Evolutionary conservation across 2,888 invertebrate genomes (phyloP).

Genomic region (Caenorhabditis drosophilae): DNA sequence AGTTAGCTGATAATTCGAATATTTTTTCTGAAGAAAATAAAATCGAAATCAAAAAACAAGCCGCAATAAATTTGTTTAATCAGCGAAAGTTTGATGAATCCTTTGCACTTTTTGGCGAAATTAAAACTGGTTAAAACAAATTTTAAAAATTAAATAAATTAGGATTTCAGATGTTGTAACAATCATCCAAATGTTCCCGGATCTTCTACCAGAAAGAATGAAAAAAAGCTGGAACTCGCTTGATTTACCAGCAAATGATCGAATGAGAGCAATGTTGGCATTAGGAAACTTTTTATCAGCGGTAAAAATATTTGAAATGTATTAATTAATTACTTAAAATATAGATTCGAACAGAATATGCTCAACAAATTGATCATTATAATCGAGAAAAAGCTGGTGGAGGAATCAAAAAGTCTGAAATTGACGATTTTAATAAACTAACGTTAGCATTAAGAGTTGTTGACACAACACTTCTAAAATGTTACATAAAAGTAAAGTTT

Average conservation of each 20-base stretch:
- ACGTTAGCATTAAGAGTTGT: conserved; percentile 82
- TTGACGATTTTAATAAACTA: conserved; percentile 20
- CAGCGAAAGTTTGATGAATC: conserved; percentile 86
- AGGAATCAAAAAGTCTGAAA: conserved; percentile 9
- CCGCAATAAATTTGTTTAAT: conserved; percentile 88
- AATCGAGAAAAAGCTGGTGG: conserved; percentile 13
- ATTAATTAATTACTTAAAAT: background rate
- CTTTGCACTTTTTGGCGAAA: conserved; percentile 76
- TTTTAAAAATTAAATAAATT: background rate
- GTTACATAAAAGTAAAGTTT: conserved; percentile 83
- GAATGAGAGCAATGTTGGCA: conserved; percentile 83
- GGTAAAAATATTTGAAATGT: conserved; percentile 71
- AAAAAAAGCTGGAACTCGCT: conserved; percentile 6
- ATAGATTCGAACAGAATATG: conserved; percentile 33
- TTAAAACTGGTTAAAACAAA: conserved; percentile 15
- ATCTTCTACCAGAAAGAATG: conserved; percentile 76
- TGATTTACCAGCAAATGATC: conserved; percentile 70
- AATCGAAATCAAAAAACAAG: conserved; percentile 82
- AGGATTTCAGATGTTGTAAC: conserved; percentile 81
- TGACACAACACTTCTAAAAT: conserved; percentile 94
- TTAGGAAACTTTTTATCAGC: conserved; percentile 87
- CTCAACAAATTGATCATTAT: conserved; percentile 28
- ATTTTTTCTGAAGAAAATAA: conserved; percentile 51
- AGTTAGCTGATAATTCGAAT: conserved; percentile 56
- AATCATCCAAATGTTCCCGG: conserved; percentile 92